Percentiles rank a stretch among this genome's conserved stretches.
These are phyloP conservation scores for Acinonyx jubatus DNA, from an alignment of 2,113 vertebrate species.

Conservation along the genomic window DNA sequence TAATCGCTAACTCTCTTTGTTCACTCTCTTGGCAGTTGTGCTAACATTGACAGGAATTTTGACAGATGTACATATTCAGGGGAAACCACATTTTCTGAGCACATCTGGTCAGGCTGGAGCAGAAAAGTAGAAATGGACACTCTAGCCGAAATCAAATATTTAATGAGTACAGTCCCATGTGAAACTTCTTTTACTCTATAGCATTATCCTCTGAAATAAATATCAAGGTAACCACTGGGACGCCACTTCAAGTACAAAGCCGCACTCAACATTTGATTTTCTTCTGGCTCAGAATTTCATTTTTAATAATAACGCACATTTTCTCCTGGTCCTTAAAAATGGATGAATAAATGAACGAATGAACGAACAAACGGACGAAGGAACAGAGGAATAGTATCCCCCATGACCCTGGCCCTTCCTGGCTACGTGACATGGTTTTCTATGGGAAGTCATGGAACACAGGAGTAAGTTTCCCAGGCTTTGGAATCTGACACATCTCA, in stretches of 20 bases:
- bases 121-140: not conserved
- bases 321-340: not conserved
- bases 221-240: not conserved
- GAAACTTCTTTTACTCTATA: not conserved
- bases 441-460: not conserved
- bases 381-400: not conserved
- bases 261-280: not conserved
- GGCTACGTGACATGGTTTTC: not conserved
- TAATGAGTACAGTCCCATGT: not conserved
- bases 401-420: not conserved
- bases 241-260: not conserved
- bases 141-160: not conserved
- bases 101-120: conserved; percentile 76
- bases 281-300: not conserved
- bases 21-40: conserved; percentile 69
- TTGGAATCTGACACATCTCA: not conserved
- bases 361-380: not conserved
- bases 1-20: conserved; percentile 82
- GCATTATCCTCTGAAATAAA: conserved; percentile 23
- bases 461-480: not conserved
- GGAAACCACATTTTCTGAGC: conserved; percentile 66
- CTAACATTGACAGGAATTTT: conserved; percentile 79
- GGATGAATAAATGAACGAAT: not conserved
- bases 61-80: conserved; percentile 80
- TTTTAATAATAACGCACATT: not conserved